Percentiles rank a stretch among this genome's conserved stretches.
Conservation (phyloP, 2,888 invertebrate genomes). For the Nudaria mundana region DNA sequence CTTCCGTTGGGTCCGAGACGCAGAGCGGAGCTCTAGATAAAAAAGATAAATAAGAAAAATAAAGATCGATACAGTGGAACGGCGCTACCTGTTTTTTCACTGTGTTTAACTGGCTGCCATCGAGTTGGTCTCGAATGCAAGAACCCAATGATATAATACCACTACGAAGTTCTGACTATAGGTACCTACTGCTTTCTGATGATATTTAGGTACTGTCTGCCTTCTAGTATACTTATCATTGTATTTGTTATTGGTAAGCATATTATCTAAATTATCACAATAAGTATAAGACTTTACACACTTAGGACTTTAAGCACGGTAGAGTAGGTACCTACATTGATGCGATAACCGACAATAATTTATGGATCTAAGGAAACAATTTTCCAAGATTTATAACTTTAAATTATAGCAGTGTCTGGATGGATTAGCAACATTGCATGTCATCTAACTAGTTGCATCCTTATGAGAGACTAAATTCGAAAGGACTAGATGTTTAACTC, state of each 20-base stretch:
- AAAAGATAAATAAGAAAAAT: slow-evolving; percentile 78
- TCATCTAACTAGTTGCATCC: slow-evolving; percentile 70
- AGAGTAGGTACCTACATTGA: no score
- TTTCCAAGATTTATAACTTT: slow-evolving; percentile 56
- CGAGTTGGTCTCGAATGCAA: slow-evolving; percentile 33
- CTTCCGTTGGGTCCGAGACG: slow-evolving; percentile 75
- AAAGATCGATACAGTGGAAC: slow-evolving; percentile 76
- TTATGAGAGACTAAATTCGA: slow-evolving; percentile 63
- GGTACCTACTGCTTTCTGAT: no score
- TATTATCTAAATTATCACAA: no score
- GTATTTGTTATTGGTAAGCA: no score
- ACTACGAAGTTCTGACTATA: no score
- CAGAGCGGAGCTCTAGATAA: slow-evolving; percentile 68
- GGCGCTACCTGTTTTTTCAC: slow-evolving; percentile 78
- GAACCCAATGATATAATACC: slow-evolving; percentile 10
- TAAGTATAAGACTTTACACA: no score
- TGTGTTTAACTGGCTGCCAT: slow-evolving; percentile 56
- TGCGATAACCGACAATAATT: no score
- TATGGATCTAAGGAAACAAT: no score
- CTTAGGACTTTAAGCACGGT: no score
- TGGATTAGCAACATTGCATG: slow-evolving; percentile 71
- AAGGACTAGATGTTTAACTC: slow-evolving; percentile 62
- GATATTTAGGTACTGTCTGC: no score
- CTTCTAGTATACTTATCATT: no score
- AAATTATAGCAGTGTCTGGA: slow-evolving; percentile 59